Evolutionary conservation across 2,113 vertebrate species (phyloP).

Genomic region (Varanus komodoensis): DNA sequence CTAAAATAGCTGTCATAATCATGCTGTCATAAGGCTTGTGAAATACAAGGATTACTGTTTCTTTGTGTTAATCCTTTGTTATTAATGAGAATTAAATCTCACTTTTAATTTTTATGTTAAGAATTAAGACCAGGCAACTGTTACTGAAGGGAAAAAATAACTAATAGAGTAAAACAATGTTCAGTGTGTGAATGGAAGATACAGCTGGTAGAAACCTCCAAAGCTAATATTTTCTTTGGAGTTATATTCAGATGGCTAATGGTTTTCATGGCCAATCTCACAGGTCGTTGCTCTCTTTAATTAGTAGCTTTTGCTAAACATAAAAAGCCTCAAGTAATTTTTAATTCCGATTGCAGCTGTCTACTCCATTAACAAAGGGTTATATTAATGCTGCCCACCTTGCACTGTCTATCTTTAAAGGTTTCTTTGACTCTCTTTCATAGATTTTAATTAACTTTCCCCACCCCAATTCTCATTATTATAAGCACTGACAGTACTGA

Average conservation of each 20-base stretch:
- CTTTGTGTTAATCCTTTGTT: conserved; percentile 33
- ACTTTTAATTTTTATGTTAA: conserved; percentile 47
- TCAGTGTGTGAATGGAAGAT: conserved; percentile 20
- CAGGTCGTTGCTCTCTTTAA: conserved; percentile 57
- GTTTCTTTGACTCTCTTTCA: conserved; percentile 56
- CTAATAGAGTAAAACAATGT: conserved; percentile 39
- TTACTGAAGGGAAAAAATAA: conserved; percentile 25
- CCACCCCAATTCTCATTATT: conserved; percentile 38
- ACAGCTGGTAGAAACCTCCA: conserved; percentile 32
- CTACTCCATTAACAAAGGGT: conserved; percentile 65
- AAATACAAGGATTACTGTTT: conserved; percentile 20
- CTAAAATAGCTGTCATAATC: conserved; percentile 20
- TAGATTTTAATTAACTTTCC: conserved; percentile 64
- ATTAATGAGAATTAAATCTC: conserved; percentile 52
- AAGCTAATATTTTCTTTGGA: conserved; percentile 32
- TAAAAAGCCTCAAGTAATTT: conserved; percentile 65
- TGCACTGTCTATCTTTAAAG: conserved; percentile 57
- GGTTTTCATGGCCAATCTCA: conserved; percentile 61
- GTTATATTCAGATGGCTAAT: conserved; percentile 53
- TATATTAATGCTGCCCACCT: conserved; percentile 46
- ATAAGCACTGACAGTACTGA: conserved; percentile 26
- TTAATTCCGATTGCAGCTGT: conserved; percentile 65
- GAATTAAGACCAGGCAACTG: conserved; percentile 33
- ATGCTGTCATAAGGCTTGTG: neutral
- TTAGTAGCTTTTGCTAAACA: conserved; percentile 62